These are phyloP conservation scores for Tiphia femorata DNA, from an alignment of 2,888 invertebrate genomes.

Conservation along the genomic window DNA sequence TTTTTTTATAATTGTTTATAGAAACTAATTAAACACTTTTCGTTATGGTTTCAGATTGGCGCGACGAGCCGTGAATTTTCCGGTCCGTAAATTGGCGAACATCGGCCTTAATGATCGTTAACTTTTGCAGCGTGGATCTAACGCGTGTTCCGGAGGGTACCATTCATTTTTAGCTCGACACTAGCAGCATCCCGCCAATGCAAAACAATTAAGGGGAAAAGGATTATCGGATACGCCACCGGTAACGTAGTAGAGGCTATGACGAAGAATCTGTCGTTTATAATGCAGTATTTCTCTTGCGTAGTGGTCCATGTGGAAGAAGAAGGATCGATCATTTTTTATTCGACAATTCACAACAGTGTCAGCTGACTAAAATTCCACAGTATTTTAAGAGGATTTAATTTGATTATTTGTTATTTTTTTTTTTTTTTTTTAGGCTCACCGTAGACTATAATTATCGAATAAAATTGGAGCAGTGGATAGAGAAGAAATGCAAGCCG, in stretches of 20 bases:
- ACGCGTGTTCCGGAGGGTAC: constrained; percentile 37
- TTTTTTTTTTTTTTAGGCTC: background rate
- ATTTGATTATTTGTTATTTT: background rate
- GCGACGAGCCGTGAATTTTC: background rate
- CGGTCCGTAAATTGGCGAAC: constrained; percentile 31
- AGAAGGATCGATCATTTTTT: background rate
- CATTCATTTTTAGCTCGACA: constrained; percentile 28
- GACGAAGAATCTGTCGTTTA: no score
- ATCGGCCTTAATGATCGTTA: constrained; percentile 40
- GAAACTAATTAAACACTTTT: background rate
- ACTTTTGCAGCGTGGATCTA: constrained; percentile 41
- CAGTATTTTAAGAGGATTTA: background rate
- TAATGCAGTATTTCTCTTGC: no score
- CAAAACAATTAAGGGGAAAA: constrained; percentile 39
- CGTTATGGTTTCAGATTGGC: no score
- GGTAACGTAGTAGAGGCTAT: constrained; percentile 1
- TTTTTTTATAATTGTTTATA: background rate
- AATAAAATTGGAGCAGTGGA: no score
- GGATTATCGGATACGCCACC: background rate
- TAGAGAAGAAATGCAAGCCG: no score
- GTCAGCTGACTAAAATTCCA: no score
- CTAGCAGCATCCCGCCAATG: constrained; percentile 28
- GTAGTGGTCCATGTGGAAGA: background rate
- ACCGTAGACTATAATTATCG: no score
- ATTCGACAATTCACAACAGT: no score